A percentile compares a stretch with the other conserved stretches of the same genome.
Conservation (phyloP, 2,888 invertebrate genomes). For the Cryptocephalus primarius region DNA sequence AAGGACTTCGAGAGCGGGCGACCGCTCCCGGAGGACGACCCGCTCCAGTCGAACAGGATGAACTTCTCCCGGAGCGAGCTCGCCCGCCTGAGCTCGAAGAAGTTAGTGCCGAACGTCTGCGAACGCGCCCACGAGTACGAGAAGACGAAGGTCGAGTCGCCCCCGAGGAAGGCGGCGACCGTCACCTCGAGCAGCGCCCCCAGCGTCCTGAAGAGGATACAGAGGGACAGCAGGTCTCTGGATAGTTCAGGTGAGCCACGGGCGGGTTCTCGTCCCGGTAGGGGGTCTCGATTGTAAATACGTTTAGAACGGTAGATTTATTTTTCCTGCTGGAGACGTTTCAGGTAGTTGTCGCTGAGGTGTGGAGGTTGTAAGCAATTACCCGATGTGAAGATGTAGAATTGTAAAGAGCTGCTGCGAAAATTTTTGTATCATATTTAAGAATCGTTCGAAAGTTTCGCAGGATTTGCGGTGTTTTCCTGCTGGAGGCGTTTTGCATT, state of each 20-base stretch:
- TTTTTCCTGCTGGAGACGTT: no score
- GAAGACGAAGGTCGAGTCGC: constrained; percentile 36
- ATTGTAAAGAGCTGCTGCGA: no score
- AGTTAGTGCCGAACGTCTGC: constrained; percentile 64
- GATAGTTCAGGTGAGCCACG: constrained; percentile 40
- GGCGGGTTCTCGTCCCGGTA: no score
- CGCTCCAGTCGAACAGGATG: constrained; percentile 49
- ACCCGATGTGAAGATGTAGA: no score
- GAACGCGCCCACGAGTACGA: constrained; percentile 64
- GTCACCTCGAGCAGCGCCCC: neutral
- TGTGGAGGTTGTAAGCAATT: no score
- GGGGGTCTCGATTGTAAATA: no score
- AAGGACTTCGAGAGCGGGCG: constrained; percentile 61
- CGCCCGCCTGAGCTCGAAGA: constrained; percentile 49
- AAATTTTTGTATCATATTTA: no score
- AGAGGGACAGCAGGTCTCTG: constrained; percentile 44
- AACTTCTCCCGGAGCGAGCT: constrained; percentile 59
- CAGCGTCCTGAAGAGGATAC: constrained; percentile 24
- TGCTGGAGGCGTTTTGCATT: no score
- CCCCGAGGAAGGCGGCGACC: neutral
- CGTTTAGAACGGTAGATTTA: no score
- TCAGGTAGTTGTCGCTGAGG: no score
- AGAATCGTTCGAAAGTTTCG: no score
- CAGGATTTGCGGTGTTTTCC: no score
- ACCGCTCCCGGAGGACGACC: constrained; percentile 44